Percentiles rank a stretch among this genome's conserved stretches.
Evolutionary conservation across 30 jellyfish, hydroid and myxozoan genomes (phyloP).

Genomic region (Clytia hemisphaerica): DNA sequence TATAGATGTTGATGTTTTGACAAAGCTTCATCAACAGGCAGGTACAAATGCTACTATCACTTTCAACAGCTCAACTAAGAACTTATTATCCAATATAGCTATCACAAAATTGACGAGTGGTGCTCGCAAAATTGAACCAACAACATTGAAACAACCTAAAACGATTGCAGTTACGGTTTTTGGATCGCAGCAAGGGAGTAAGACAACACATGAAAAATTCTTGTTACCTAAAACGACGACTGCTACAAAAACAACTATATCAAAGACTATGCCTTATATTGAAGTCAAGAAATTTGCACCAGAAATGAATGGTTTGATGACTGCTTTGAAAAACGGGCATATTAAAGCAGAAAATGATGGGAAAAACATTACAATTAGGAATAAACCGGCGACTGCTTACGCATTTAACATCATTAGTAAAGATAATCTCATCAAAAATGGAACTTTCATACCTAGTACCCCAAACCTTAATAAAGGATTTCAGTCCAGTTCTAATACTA

Average conservation of each 20-base stretch:
- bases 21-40: slow-evolving; percentile 16
- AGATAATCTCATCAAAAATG: too few relatives aligned
- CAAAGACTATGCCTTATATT: too few relatives aligned
- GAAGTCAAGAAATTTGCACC: slow-evolving; percentile 17
- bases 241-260: too few relatives aligned
- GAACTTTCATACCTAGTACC: too few relatives aligned
- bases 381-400: too few relatives aligned
- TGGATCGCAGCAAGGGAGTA: not conserved
- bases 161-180: not conserved
- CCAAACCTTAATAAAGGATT: too few relatives aligned
- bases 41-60: slow-evolving; percentile 1
- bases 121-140: not conserved
- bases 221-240: slow-evolving; percentile 6
- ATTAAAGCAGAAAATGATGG: too few relatives aligned
- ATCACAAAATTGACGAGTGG: not conserved
- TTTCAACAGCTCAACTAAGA: not conserved
- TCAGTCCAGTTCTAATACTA: too few relatives aligned
- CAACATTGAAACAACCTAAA: not conserved
- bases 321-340: too few relatives aligned
- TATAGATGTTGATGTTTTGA: not conserved
- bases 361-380: too few relatives aligned
- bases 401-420: too few relatives aligned
- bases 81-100: slow-evolving; percentile 9
- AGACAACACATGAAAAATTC: not conserved
- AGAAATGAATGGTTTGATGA: slow-evolving; percentile 8